Evolutionary conservation across 64 coral and sea anemone species (phyloP).

Genomic region (Acropora tenuis): DNA sequence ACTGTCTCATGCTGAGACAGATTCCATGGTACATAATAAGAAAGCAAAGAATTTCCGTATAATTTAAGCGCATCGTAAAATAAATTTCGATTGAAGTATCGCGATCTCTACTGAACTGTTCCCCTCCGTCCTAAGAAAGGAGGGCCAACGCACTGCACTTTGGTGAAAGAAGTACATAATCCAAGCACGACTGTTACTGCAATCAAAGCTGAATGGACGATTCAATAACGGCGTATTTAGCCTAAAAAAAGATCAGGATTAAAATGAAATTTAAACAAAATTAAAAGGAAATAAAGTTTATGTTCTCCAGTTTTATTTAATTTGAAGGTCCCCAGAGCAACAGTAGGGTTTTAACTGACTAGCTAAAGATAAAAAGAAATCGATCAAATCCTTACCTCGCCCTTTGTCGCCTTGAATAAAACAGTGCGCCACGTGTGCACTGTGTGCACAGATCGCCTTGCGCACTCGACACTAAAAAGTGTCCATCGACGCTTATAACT

Average conservation of each 20-base stretch:
- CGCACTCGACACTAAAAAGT: no score
- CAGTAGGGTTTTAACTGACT: no score
- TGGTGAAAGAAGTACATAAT: neutral
- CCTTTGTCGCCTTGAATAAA: neutral
- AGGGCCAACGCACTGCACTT: neutral
- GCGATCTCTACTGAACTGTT: conserved; percentile 16
- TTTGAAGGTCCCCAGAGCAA: no score
- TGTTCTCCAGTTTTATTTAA: no score
- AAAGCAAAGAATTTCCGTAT: conserved; percentile 23
- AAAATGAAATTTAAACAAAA: conserved; percentile 14
- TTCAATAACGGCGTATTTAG: conserved; percentile 7
- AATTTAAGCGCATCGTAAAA: conserved; percentile 25
- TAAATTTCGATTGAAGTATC: conserved; percentile 42
- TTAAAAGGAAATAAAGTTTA: neutral
- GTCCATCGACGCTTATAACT: no score
- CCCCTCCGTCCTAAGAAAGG: neutral
- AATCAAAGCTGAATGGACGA: neutral
- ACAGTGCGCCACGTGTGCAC: no score
- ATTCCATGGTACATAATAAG: conserved; percentile 60
- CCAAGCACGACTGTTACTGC: no score
- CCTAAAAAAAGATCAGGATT: conserved; percentile 16
- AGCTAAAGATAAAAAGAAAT: neutral
- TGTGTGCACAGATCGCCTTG: no score
- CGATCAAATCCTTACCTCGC: neutral
- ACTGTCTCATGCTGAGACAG: conserved; percentile 50